Conservation (phyloP, 2,888 invertebrate species). For the Xestia ashworthii region DNA sequence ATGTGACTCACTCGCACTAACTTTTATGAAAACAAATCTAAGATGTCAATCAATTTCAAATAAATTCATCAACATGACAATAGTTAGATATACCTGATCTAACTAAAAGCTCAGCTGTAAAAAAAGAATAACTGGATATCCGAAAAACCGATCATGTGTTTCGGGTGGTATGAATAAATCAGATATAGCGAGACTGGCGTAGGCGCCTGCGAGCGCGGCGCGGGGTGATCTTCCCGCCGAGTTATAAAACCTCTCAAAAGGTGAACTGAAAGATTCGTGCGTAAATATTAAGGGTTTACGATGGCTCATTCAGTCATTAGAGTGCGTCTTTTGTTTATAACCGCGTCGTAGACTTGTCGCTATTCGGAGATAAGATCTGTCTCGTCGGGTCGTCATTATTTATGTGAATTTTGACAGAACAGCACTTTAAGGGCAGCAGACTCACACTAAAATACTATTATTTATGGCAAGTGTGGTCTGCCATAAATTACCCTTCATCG, state of each 20-base stretch:
- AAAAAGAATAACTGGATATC: conserved; percentile 81
- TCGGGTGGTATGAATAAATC: conserved; percentile 90
- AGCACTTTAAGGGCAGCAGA: conserved; percentile 72
- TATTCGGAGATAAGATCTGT: conserved; percentile 84
- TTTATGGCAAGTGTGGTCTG: conserved; percentile 85
- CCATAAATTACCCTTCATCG: conserved; percentile 86
- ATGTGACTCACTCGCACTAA: conserved; percentile 40
- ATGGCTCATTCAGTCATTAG: conserved; percentile 89
- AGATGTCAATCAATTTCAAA: conserved; percentile 59
- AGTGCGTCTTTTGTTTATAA: conserved; percentile 86
- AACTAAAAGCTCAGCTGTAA: conserved; percentile 77
- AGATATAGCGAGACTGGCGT: conserved; percentile 85
- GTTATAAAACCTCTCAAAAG: conserved; percentile 88
- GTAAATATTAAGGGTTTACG: conserved; percentile 89
- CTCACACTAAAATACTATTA: conserved; percentile 85
- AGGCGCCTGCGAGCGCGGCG: conserved; percentile 82
- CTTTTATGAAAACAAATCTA: conserved; percentile 67
- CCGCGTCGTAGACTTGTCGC: conserved; percentile 84
- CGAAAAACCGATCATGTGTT: conserved; percentile 88
- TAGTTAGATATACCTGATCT: conserved; percentile 60
- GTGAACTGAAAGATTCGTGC: conserved; percentile 87
- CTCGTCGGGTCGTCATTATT: conserved; percentile 85
- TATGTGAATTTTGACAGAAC: conserved; percentile 89
- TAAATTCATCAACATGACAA: conserved; percentile 64
- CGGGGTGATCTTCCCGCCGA: conserved; percentile 79